A percentile compares a stretch with the other conserved stretches of the same genome.
Conservation (phyloP, 2,113 vertebrate species). For the Planiliza haematocheilus region DNA sequence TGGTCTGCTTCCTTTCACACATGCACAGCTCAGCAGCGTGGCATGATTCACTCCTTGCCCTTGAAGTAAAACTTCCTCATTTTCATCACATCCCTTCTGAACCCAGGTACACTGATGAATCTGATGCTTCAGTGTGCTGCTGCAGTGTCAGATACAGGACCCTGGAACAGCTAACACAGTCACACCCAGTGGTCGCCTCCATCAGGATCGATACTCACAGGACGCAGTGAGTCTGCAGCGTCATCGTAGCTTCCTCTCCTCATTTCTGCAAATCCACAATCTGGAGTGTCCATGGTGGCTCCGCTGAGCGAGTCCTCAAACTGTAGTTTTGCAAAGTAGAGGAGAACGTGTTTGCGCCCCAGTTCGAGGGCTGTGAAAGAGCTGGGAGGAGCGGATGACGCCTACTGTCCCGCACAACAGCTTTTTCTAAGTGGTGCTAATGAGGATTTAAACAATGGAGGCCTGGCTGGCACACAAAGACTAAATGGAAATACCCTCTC, state of each 20-base stretch:
- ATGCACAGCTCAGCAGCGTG: no score
- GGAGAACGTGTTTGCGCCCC: conserved; percentile 3
- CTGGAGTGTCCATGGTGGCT: conserved; percentile 47
- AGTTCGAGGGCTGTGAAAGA: conserved; percentile 14
- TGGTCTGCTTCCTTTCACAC: no score
- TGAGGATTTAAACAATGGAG: conserved; percentile 75
- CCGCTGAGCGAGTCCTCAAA: not conserved
- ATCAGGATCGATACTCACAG: conserved; percentile 74
- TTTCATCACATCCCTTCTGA: no score
- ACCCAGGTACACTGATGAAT: not conserved
- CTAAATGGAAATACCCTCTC: not conserved
- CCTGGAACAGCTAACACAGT: not conserved
- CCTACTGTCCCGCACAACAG: conserved; percentile 28
- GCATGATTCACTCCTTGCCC: no score
- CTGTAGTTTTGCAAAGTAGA: not conserved
- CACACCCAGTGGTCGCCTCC: not conserved
- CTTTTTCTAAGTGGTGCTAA: conserved; percentile 65
- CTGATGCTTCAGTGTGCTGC: not conserved
- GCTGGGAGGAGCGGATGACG: conserved; percentile 11
- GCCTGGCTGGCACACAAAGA: conserved; percentile 55
- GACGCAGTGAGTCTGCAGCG: conserved; percentile 59
- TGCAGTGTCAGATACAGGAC: not conserved
- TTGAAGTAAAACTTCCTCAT: no score
- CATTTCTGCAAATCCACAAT: conserved; percentile 42
- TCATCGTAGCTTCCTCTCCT: conserved; percentile 81